Evolutionary conservation across 2,797 vertebrate genomes (phyloP), one percentile per base, ranked within the genome.

Genomic region (Nasua narica): DNA sequence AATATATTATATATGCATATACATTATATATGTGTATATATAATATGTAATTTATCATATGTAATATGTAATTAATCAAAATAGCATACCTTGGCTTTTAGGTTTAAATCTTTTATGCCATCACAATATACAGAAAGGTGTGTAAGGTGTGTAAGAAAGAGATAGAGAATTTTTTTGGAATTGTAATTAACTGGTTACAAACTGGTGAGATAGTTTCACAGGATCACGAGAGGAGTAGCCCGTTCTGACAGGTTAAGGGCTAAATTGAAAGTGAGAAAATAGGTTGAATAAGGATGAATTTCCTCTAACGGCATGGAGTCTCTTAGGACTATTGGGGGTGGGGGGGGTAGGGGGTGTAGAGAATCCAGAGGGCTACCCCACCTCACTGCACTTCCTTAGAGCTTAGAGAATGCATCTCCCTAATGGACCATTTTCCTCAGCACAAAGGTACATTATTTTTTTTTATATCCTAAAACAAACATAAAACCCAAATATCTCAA

Each of bases 41-140:
- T 43, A 43, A 43, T 43, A 43, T 8, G 43, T 43, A 43, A 43
- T 43, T 91, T 72, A 87, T 69, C 97, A 93, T 97, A 97, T 46
- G 96, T 69, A 98, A 93, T 97, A 97, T 46, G 96, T 97, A 98
- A 98, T 98, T 97, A 97, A 96, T 97, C 97, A 97, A 96, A 96
- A 96, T 0, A n/a, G 79, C 58, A 43, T 79, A 93, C 97, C 58
- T 0, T 89, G 43, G 72, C 72, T 52, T 52, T 50, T 12, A 32
- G 81, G 89, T 37, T 87, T 92, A 97, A 97, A 69, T 58, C 69
- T 98, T 98, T 97, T 92, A 95, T 25, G 88, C 87, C 92, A 96
- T 56, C 86, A 69, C 69, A 95, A 90, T 96, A 86, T 25, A 52
- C 37, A 87, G 40, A 65, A 13, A 27, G 6, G 25, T 70, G 40